Evolutionary conservation across 2,888 invertebrate genomes (phyloP).

Genomic region (Deroplatys truncata): DNA sequence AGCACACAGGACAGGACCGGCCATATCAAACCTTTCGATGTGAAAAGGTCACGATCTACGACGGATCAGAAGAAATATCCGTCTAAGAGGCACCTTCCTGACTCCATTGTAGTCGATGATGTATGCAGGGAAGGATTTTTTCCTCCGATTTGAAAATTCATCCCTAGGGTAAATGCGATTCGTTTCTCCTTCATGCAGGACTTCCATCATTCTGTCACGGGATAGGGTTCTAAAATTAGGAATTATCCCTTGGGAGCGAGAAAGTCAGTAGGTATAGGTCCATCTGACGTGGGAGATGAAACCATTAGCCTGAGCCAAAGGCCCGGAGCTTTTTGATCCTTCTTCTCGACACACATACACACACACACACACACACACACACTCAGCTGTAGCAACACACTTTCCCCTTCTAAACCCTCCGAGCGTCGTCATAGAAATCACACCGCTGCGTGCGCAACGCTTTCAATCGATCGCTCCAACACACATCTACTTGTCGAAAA

Average conservation of each 20-base stretch:
- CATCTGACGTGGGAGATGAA: not conserved
- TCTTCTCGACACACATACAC: not conserved
- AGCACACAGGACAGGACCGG: too few relatives aligned
- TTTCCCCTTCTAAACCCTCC: not conserved
- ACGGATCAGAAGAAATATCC: not conserved
- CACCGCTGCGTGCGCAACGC: slow-evolving; percentile 8
- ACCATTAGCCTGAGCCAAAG: not conserved
- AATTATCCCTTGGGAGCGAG: not conserved
- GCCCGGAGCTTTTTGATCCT: not conserved
- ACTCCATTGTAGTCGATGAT: not conserved
- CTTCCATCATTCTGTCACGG: not conserved
- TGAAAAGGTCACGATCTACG: not conserved
- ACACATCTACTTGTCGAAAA: not conserved
- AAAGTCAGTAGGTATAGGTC: not conserved
- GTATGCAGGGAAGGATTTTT: not conserved
- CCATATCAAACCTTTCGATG: not conserved
- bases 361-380: too few relatives aligned
- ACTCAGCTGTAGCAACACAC: not conserved
- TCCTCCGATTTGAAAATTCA: not conserved
- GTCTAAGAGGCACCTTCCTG: not conserved
- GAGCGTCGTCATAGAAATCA: slow-evolving; percentile 23
- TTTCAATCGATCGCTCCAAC: slow-evolving; percentile 17
- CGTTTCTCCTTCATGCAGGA: not conserved
- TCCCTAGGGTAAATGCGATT: not conserved
- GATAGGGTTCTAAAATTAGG: not conserved